Evolutionary conservation across 2,113 vertebrate species (phyloP), one percentile per base, ranked within the genome.

Genomic region (Cariama cristata): DNA sequence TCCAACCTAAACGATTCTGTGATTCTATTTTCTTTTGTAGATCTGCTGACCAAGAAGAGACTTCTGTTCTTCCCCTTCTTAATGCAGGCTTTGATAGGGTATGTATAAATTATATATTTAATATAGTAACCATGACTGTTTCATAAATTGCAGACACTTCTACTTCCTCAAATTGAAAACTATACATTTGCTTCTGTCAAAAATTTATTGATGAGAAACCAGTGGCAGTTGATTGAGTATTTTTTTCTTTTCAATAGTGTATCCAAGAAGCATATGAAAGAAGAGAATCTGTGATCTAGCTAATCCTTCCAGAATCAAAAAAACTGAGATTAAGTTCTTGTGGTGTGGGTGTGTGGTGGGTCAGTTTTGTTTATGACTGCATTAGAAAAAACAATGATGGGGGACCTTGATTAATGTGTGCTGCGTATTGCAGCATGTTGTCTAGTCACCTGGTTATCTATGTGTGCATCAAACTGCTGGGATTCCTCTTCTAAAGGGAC

Each of bases 51-150:
- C 98, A 99, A 94, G 99, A 99, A 86, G 99, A 99, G 97, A 94
- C 97, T 47, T 99, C 99, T 23, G 98, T 99, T 87, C 98, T 99
- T 88, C 99, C 99, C 66, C 98, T 99, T 88, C 99, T 99, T 88
- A 98, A 98, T 45, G 99, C 99, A 79, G 99, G 99, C 97, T 99
- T 99, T 94, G 98, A 99, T 96, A 98, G 99, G 98, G 99, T 99
- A 99, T 10, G 99, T 98, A 91, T 38, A 55, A 49, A 45, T 40
- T 53, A 35, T 23, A 12, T 76, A 6, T 68, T 42, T 50, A 59
- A 71, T 81, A 30, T 3, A 71, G 32, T 77, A 79, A 82, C 12
- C 14, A 30, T 44, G 22, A 38, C 19, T 56, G 14, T 22, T 94
- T 81, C 1, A 2, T 76, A 42, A 86, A 64, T 74, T 81, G 23